Base-by-base conservation (phyloP, 2,797 vertebrate species). In the Anabacerthia variegaticeps region DNA sequence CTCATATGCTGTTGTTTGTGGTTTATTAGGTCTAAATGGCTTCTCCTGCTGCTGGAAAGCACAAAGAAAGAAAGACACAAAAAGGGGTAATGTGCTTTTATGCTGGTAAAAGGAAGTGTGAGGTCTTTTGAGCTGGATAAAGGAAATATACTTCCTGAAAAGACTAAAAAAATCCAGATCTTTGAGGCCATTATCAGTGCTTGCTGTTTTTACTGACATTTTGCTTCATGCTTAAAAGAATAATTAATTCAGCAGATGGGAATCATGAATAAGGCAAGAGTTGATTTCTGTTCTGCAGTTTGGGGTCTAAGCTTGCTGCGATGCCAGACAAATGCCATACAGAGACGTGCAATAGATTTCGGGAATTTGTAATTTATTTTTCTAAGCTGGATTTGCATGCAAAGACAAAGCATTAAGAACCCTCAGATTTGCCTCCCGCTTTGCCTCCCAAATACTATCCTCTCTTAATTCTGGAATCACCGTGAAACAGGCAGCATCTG, bases 131-230 rank as follows among this genome's bases (percentile, higher is more conserved):
- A 88, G 73, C 66, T 67, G 52, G 46, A 74, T 69, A 79, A 90
- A 94, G 91, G 89, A 92, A 92, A 89, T 73, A 24, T 5, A 32
- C 85, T 93, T 94, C 85, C 89, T 92, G 82, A 75, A 92, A 85
- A 85, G 76, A 58, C 74, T 59, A n/a, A 75, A 85, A 89, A 94
- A 76, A 71, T 43, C 32, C 34, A 46, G 21, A 43, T 81, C 76
- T 95, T 65, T 37, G 48, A 65, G 71, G 66, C 52, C 41, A 6
- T 72, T 84, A n/a, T 86, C 34, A 30, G 14, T 37, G 16, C 19
- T 73, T 78, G 34, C 34, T 82, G 30, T 10, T 90, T 78, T 93
- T 86, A 79, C 55, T 62, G 71, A 54, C 10, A 2, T 51, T 43
- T 78, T 58, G 6, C n/a, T 84, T 92, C 10, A 15, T 81, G 69